Conservation (phyloP, 2,113 vertebrate genomes). For the Echinops telfairi region DNA sequence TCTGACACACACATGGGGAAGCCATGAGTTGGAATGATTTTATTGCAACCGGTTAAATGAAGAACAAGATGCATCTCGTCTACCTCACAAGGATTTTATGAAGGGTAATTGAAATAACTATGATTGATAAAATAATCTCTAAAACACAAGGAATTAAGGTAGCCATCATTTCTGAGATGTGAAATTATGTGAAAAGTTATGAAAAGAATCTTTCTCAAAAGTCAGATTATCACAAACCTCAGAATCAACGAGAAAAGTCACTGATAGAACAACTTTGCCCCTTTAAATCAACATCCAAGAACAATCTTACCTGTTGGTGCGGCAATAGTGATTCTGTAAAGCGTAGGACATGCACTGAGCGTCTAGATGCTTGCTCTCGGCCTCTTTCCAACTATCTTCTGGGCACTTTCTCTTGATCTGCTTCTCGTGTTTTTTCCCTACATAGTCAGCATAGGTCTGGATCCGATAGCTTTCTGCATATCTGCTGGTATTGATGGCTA, state of each 20-base stretch:
- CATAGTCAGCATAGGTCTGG: conserved; percentile 97
- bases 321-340: conserved; percentile 83
- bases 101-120: neutral
- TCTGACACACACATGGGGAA: neutral
- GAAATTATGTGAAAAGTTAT: neutral
- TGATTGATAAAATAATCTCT: neutral
- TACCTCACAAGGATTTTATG: neutral
- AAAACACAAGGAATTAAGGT: neutral
- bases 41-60: neutral
- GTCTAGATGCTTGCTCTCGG: conserved; percentile 86
- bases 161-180: neutral
- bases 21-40: neutral
- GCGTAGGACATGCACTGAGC: conserved; percentile 81
- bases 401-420: conserved; percentile 91
- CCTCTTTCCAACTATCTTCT: conserved; percentile 93
- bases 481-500: conserved; percentile 98
- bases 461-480: conserved; percentile 98
- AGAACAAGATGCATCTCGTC: neutral
- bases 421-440: conserved; percentile 91
- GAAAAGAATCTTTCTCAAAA: neutral
- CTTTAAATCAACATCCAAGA: neutral
- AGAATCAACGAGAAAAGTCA: neutral
- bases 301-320: conserved; percentile 83
- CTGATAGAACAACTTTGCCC: neutral
- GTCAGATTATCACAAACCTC: neutral